Percentiles rank a stretch among this genome's conserved stretches.
Conservation (phyloP, 2,888 invertebrate genomes). For the Acanthosepion pharaonis region DNA sequence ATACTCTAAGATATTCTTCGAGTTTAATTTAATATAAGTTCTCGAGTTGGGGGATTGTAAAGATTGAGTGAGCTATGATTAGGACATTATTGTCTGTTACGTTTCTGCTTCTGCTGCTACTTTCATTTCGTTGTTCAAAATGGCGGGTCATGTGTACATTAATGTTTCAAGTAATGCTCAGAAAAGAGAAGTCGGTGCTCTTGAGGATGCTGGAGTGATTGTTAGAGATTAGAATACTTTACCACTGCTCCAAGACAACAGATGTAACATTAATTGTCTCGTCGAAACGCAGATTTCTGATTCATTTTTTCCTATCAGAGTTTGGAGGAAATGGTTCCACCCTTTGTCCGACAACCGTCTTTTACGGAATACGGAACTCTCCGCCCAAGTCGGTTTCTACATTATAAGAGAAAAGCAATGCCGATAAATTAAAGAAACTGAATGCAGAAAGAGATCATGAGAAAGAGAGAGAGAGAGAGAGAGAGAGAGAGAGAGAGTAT, state of each 20-base stretch:
- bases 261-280: neutral
- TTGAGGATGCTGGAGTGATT: neutral
- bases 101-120: neutral
- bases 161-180: neutral
- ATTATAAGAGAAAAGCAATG: neutral
- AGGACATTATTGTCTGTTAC: neutral
- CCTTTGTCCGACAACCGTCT: neutral
- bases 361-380: neutral
- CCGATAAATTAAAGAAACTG: neutral
- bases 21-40: neutral
- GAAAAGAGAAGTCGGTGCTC: neutral
- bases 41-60: neutral
- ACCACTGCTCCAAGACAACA: neutral
- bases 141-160: neutral
- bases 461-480: neutral
- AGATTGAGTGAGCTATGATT: neutral
- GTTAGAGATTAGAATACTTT: neutral
- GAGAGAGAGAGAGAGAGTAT: too few species aligned
- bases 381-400: neutral
- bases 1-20: neutral
- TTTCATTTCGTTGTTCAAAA: neutral
- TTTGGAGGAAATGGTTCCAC: neutral
- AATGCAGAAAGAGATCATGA: neutral
- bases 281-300: neutral
- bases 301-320: neutral